Evolutionary conservation across 2,113 vertebrate genomes (phyloP), one percentile per base, ranked within the genome.

Genomic region (Sorex fumeus): DNA sequence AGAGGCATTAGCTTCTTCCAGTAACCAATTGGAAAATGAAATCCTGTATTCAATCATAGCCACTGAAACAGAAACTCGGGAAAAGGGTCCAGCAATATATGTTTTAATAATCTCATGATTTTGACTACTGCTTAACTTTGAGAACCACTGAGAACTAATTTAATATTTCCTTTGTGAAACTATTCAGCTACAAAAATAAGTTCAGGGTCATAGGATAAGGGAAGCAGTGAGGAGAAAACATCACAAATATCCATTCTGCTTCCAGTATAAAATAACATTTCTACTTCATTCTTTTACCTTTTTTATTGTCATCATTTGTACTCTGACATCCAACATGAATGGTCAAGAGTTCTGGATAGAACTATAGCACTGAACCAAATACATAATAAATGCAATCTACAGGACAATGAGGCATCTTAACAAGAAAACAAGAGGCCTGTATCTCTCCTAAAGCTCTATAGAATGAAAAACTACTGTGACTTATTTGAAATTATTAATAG

Each of bases 271-370:
- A 69, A 66, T 83, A 32, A 70, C 67, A 83, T 75, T 57, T 80
- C 78, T 71, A 2, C 66, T 91, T 93, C 18, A 81, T n/a, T 78
- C 72, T 93, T 40, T 89, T 10, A 36, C 21, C 21, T 93, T 84
- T 86, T 57, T 86, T 53, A 64, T 19, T 70, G 40, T 62, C 7
- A 32, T 90, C 34, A 75, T 11, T 60, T 80, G 27, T 71, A 82
- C 60, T 50, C 28, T 70, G 28, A 91, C 57, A 69, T 36, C 71
- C 80, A 76, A 80, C 25, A 75, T 70, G 62, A 86, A 6, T 74
- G 62, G 21, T 25, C 23, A 15, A 34, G 47, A 78, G 30, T 62
- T 53, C 50, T 57, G 23, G 21, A 71, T 80, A 91, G 21, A 45
- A 82, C 12, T 70, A 8, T 83, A 27, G 87, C 25, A 30, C 47